phyloP scores from a whole-genome alignment of 2,888 invertebrate species.

The Liposcelis brunnea region DNA sequence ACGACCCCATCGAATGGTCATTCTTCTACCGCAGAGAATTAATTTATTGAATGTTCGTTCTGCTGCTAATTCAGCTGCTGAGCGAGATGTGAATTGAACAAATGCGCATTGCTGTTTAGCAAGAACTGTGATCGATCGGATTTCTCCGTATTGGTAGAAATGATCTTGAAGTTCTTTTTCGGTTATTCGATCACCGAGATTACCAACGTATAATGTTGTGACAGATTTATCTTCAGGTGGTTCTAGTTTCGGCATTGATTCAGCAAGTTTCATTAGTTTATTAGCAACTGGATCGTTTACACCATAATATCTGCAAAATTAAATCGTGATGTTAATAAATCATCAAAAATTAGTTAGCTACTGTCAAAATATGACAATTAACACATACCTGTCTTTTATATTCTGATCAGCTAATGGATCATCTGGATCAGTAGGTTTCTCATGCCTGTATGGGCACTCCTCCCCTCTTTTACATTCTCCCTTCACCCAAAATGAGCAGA shows the following conservation, averaged over 20 bases:
- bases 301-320: slow-evolving; percentile 58
- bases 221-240: slow-evolving; percentile 92
- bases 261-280: slow-evolving; percentile 74
- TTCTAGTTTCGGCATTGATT: slow-evolving; percentile 85
- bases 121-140: slow-evolving; percentile 81
- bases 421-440: slow-evolving; percentile 92
- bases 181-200: slow-evolving; percentile 69
- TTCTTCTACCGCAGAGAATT: slow-evolving; percentile 61
- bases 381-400: slow-evolving; percentile 67
- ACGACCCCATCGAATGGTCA: slow-evolving; percentile 98
- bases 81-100: slow-evolving; percentile 83
- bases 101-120: slow-evolving; percentile 92
- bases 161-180: slow-evolving; percentile 89
- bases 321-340: not conserved
- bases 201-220: slow-evolving; percentile 95
- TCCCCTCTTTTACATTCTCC: slow-evolving; percentile 92
- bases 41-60: slow-evolving; percentile 93
- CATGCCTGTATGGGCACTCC: slow-evolving; percentile 91
- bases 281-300: slow-evolving; percentile 93
- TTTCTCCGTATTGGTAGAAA: slow-evolving; percentile 98
- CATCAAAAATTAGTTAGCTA: not conserved
- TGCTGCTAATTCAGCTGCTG: slow-evolving; percentile 83
- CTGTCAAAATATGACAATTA: no score
- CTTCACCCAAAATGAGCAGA: slow-evolving; percentile 97
- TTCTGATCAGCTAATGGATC: slow-evolving; percentile 93